Conservation (phyloP, 1,140 invertebrate species). For the Microplitis mediator region DNA sequence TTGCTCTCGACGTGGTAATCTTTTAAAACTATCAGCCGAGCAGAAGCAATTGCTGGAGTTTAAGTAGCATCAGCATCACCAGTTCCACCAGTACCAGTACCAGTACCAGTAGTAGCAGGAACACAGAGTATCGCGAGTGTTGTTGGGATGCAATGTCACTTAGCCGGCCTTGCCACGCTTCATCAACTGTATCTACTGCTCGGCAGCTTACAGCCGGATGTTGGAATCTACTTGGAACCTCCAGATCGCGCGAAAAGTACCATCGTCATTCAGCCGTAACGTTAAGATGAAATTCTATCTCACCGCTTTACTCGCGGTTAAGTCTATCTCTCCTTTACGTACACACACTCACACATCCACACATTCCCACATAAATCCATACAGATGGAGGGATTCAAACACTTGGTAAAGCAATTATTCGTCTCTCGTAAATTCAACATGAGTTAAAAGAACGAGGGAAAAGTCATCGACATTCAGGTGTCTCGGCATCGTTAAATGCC, state of each 20-base stretch:
- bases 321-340: not conserved
- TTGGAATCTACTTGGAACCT: slow-evolving; percentile 13
- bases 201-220: slow-evolving; percentile 8
- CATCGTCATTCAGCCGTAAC: slow-evolving; percentile 10
- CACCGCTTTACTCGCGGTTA: not conserved
- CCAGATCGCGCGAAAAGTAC: slow-evolving; percentile 1
- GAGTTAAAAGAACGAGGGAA: not conserved
- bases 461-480: slow-evolving; percentile 12
- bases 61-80: too few relatives aligned
- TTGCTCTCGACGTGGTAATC: slow-evolving; percentile 1
- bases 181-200: slow-evolving; percentile 17
- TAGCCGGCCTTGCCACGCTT: slow-evolving; percentile 20
- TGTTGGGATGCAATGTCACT: slow-evolving; percentile 21
- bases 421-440: not conserved
- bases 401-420: not conserved
- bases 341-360: too few relatives aligned
- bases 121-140: too few relatives aligned
- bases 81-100: too few relatives aligned
- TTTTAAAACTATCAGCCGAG: not conserved
- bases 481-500: slow-evolving; percentile 3
- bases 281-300: slow-evolving; percentile 7
- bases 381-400: not conserved
- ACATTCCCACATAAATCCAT: too few relatives aligned
- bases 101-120: too few relatives aligned
- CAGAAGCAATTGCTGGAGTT: not conserved